A percentile compares a stretch with the other conserved stretches of the same genome.
phyloP scores from a whole-genome alignment of 2,888 invertebrate species.

The Eudemis profundana region DNA sequence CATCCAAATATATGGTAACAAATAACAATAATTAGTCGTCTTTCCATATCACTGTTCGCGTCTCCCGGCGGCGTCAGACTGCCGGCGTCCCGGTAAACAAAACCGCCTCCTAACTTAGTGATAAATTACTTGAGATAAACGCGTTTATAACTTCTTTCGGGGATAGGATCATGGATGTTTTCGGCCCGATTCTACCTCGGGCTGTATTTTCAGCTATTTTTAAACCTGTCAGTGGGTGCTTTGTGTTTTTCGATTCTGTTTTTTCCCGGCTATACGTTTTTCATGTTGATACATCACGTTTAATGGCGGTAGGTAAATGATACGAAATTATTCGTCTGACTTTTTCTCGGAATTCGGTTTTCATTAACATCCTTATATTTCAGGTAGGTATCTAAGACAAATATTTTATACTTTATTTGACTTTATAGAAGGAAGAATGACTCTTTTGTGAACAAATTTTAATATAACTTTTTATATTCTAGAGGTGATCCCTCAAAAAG shows the following conservation, averaged over 20 bases:
- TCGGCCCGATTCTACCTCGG: constrained; percentile 7
- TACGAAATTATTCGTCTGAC: background rate
- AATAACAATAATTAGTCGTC: constrained; percentile 41
- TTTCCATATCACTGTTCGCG: constrained; percentile 35
- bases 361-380: too few species aligned
- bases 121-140: constrained; percentile 43
- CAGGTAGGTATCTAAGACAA: too few species aligned
- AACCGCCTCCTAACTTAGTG: constrained; percentile 42
- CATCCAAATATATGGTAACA: constrained; percentile 32
- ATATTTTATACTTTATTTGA: too few species aligned
- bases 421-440: too few species aligned
- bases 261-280: background rate
- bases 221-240: constrained; percentile 12
- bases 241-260: constrained; percentile 11
- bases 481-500: too few species aligned
- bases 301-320: constrained; percentile 7
- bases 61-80: constrained; percentile 31
- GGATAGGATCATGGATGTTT: constrained; percentile 30
- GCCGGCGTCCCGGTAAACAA: constrained; percentile 40
- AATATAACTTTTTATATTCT: too few species aligned
- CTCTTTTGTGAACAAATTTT: too few species aligned
- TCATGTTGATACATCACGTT: background rate
- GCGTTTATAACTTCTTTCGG: constrained; percentile 43
- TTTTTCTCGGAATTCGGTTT: background rate
- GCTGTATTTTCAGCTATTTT: constrained; percentile 20